Conservation (phyloP, 1,140 invertebrate species). For the Frieseomelitta varia region DNA sequence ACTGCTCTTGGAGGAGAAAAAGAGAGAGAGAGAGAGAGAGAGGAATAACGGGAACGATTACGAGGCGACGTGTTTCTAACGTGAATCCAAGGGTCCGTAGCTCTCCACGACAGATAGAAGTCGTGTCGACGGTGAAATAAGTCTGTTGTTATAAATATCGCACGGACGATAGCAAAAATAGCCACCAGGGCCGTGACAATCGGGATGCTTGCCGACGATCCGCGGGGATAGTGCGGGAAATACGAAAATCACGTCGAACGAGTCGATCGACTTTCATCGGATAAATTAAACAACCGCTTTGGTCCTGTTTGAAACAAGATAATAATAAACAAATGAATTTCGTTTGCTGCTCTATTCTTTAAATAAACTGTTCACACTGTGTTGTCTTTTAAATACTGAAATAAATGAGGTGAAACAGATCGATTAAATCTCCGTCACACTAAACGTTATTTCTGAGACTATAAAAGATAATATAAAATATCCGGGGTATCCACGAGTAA, state of each 20-base stretch:
- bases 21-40: not conserved
- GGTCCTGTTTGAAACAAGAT: too few species aligned
- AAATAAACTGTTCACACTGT: too few species aligned
- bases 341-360: too few species aligned
- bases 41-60: not conserved
- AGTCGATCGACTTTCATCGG: too few species aligned
- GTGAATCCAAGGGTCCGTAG: slow-evolving; percentile 42
- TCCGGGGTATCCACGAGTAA: too few species aligned
- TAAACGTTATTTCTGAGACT: too few species aligned
- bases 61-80: not conserved
- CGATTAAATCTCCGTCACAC: too few species aligned
- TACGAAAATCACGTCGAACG: not conserved
- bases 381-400: too few species aligned
- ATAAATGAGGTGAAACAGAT: too few species aligned
- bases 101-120: slow-evolving; percentile 35
- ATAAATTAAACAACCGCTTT: not conserved
- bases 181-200: slow-evolving; percentile 74
- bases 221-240: not conserved
- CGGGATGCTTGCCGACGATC: slow-evolving; percentile 6
- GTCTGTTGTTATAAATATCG: slow-evolving; percentile 77
- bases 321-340: too few species aligned
- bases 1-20: not conserved
- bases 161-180: slow-evolving; percentile 76
- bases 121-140: slow-evolving; percentile 68
- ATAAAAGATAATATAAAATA: too few species aligned